These are phyloP conservation scores for Bostrychus sinensis DNA, from an alignment of 2,113 vertebrate genomes.

Conservation along the genomic window DNA sequence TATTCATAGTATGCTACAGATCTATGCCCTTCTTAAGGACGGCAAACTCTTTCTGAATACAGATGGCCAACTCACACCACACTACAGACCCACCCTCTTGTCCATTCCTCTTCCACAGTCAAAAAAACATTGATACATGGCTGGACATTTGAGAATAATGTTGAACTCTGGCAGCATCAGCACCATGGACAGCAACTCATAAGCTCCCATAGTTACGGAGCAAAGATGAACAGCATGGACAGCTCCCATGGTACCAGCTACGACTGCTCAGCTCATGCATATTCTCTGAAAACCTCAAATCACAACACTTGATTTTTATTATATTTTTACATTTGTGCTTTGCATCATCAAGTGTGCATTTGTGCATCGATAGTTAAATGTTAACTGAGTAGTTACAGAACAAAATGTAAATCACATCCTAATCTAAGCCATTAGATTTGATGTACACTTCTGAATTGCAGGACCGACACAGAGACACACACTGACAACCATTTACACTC, in stretches of 20 bases:
- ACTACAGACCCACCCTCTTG: neutral
- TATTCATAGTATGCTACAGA: constrained; percentile 6
- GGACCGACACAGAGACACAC: no score
- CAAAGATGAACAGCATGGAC: constrained; percentile 3
- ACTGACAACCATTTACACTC: no score
- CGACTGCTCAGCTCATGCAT: neutral
- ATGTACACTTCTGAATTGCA: no score
- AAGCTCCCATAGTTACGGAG: neutral
- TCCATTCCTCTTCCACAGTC: constrained; percentile 1
- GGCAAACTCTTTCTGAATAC: constrained; percentile 10
- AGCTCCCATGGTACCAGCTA: neutral
- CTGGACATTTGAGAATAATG: neutral
- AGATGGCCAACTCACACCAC: neutral
- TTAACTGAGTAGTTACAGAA: no score
- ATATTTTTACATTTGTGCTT: neutral
- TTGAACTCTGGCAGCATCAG: neutral
- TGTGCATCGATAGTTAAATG: no score
- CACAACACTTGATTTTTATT: neutral
- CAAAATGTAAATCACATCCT: no score
- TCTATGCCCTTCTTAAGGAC: constrained; percentile 8
- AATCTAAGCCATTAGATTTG: no score
- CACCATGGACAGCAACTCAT: constrained; percentile 15
- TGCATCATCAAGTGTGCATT: neutral
- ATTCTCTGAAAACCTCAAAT: neutral
- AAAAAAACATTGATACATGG: constrained; percentile 1